Base-by-base conservation (phyloP, 2,888 invertebrate species). In the Folsomia candida region DNA sequence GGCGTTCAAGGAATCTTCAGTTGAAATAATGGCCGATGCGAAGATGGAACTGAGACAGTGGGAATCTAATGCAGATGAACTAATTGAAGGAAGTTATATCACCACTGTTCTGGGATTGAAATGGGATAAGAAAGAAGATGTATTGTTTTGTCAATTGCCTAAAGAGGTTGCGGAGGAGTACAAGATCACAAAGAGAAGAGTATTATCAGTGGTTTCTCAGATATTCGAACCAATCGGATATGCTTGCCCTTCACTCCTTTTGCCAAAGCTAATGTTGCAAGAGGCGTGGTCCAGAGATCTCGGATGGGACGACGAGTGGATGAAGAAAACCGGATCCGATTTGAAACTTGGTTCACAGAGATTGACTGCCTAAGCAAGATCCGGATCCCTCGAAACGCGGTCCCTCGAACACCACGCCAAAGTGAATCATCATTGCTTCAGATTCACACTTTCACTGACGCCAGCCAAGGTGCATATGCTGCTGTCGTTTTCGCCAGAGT, bases 141-240 rank as follows among this genome's bases (percentile, higher is more conserved):
- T 6, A 11, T 22, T 57, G 22, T 57, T 9, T 20, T 57, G 57
- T 20, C 11, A 57, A 57, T 6, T 57, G n/a, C 57, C 11, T 11
- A 57, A 11, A 11, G 57, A 57, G 22, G 57, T 11, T 11, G n/a
- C n/a, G n/a, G 57, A 57, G 22, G 20, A 6, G 6, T 6, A 6
- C 3, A 27, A 11, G 9, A 37, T 63, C 4, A 63, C 29, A 9
- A 63, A 63, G 63, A 63, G 63, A 47, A 37, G 3, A 37, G 63
- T 63, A 11, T 47, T 63, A n/a, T 63, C 63, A 6, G 24, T 24
- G 4, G 28, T 37, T 14, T 28, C 25, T 11, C 29, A 63, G 24
- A 24, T 63, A 28, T 63, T 63, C 22, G 63, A 63, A 29, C 63
- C 63, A 6, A 61, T 61, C 20, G 61, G 61, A 61, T 61, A 26